These are phyloP conservation scores for Tapirus terrestris DNA, from an alignment of 2,113 vertebrate genomes.

Conservation along the genomic window DNA sequence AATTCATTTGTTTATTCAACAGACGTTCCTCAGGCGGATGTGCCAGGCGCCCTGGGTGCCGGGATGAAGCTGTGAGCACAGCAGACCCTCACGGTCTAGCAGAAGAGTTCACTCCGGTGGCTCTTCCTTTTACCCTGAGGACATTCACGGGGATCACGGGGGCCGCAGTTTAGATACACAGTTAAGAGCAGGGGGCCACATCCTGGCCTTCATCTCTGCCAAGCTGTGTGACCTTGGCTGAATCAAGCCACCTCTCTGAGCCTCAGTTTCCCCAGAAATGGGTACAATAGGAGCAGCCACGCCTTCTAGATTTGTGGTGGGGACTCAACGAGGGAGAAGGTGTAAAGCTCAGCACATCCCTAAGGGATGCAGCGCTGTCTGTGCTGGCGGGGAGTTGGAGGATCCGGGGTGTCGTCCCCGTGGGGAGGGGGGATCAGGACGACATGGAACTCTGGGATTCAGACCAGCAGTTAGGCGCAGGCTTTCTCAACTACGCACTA, in stretches of 20 bases:
- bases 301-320: not conserved
- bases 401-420: not conserved
- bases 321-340: not conserved
- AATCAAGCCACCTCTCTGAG: not conserved
- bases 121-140: not conserved
- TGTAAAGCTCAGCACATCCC: not conserved
- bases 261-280: not conserved
- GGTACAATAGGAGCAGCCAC: accelerated
- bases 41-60: not conserved
- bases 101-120: not conserved
- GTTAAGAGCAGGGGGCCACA: not conserved
- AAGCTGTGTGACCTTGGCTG: not conserved
- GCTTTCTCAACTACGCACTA: accelerated
- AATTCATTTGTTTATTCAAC: conserved; percentile 19
- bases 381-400: not conserved
- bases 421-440: not conserved
- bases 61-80: not conserved
- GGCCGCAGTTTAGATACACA: accelerated
- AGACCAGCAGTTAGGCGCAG: too few relatives aligned
- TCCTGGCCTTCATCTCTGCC: not conserved
- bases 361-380: not conserved
- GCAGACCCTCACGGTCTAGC: not conserved
- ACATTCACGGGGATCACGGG: not conserved
- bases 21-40: not conserved
- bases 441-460: not conserved